Evolutionary conservation across 2,113 vertebrate species (phyloP), one percentile per base, ranked within the genome.

Genomic region (Gopherus flavomarginatus): DNA sequence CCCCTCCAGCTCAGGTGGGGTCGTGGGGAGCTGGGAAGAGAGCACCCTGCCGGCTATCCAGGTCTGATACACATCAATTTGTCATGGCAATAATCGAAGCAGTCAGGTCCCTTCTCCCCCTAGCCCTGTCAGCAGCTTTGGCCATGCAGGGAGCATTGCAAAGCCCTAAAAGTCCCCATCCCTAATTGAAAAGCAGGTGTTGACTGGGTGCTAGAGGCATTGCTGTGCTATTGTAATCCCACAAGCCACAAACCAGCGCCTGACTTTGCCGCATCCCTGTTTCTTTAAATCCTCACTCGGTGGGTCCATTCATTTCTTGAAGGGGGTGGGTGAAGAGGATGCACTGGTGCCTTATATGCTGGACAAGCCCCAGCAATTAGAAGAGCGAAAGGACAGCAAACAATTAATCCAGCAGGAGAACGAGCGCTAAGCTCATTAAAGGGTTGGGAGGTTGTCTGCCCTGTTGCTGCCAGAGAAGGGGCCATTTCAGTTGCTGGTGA

Each of bases 351-450:
- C 0, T 8, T 2, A 0, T 1, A 0, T 24, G 54, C 0, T 44
- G 94, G 91, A 83, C 90, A 62, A 77, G 77, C 81, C 9, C 35
- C 1, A 0, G 90, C 0, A 86, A 97, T 97, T 94, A 94, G 88
- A 14, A 47, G 94, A 93, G 95, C 94, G 69, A 78, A 91, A 97
- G 96, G 86, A 53, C 95, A 87, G 62, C 0, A 1, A 2, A 0
- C 0, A 35, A 87, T 96, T 88, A 91, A 81, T 12, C 8, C 3
- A 69, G 22, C 88, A 0, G 26, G 91, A 88, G 54, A n/a, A 2
- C 1, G 4, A 82, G 88, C 90, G 2, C 1, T 97, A 97, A 98
- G 97, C 97, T 97, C 96, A 16, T 98, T 97, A 96, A 56, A 69
- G 85, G 75, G 52, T 89, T 97, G 72, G 90, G 83, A 26, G 59